Base-by-base conservation (phyloP, 2,888 invertebrate species). In the Charanyca ferruginea region DNA sequence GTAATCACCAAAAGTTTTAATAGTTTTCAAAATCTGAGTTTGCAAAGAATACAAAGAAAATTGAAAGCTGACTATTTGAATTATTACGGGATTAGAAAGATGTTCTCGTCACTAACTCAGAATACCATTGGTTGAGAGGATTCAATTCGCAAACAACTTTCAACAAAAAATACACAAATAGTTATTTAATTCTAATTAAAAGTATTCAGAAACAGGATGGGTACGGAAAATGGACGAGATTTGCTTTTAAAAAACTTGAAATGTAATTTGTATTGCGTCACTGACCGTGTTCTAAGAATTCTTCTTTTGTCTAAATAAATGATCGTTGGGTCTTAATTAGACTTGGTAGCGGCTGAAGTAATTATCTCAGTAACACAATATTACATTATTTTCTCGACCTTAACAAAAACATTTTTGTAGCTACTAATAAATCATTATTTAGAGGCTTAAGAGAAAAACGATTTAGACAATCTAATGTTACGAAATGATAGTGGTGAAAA, bases 301-400 rank as follows among this genome's bases (percentile, higher is more conserved):
- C 28, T 66, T 72, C 48, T 38, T 69, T 62, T 65, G 58, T 74
- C 22, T 48, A 59, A 53, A 66, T 54, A 68, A 76, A 73, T 65
- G 58, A 71, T 73, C 20, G 55, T 42, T 28, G 53, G 20, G n/a
- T 28, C 68, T 74, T 77, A 70, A 79, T 82, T 74, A 79, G 67
- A 52, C 67, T 77, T 70, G 38, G 57, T 68, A 72, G 64, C 58
- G 44, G 62, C 74, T 77, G 53, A 66, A 70, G 48, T 77, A 82
- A 81, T 79, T 79, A 73, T 77, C 72, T 68, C 25, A 8, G 59
- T 62, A 77, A 79, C 67, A 68, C 72, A 77, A 70, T 75, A 77
- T 72, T 66, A 72, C 48, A 62, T 53, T 70, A 60, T 77, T 67
- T 77, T 67, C 60, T 62, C 53, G 47, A 66, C 71, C 71, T 66